A percentile compares a stretch with the other conserved stretches of the same genome.
Evolutionary conservation across 1,140 invertebrate genomes (phyloP).

Genomic region (Lutraria rhynchaena): DNA sequence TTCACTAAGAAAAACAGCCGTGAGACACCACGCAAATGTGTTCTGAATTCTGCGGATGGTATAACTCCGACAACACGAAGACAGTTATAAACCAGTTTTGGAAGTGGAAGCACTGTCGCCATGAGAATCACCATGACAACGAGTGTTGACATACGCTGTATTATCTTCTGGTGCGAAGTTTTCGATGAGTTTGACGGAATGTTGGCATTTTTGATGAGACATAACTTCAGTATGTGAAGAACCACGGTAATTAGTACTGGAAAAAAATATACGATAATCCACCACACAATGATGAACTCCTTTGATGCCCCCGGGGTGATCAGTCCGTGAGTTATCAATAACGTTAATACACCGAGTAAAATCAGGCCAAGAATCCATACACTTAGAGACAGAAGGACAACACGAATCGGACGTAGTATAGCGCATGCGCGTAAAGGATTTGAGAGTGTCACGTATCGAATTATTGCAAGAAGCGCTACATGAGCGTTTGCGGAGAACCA

Average conservation of each 20-base stretch:
- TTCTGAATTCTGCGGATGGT: conserved; percentile 24
- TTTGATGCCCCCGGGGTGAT: conserved; percentile 16
- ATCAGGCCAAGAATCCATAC: conserved; percentile 36
- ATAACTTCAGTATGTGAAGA: conserved; percentile 36
- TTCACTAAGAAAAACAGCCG: conserved; percentile 31
- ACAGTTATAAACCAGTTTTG: conserved; percentile 19
- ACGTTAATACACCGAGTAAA: conserved; percentile 26
- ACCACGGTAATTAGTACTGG: conserved; percentile 31
- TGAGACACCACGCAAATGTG: conserved; percentile 23
- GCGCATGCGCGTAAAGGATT: not conserved
- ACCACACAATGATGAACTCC: conserved; percentile 39
- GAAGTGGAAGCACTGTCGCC: conserved; percentile 32
- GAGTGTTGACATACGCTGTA: conserved; percentile 51
- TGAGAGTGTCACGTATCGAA: conserved; percentile 37
- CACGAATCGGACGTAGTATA: conserved; percentile 4
- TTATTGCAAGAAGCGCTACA: conserved; percentile 42
- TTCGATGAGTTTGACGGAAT: conserved; percentile 2
- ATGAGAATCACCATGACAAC: conserved; percentile 49
- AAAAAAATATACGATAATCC: conserved; percentile 41
- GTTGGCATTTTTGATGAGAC: not conserved
- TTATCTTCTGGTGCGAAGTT: conserved; percentile 31
- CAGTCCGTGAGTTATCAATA: conserved; percentile 11
- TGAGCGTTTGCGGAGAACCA: conserved; percentile 55
- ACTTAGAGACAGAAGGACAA: conserved; percentile 17
- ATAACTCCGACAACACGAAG: not conserved